Conservation (phyloP, 2,113 vertebrate species). For the Felis catus region F.catus_Fca126_mat1.0 CM031417.1:76374001-76374500, state of each 20-base stretch:
- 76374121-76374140: background rate
- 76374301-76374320: background rate
- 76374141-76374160: background rate
- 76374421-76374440: background rate
- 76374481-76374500: background rate
- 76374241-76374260: background rate
- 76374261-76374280: background rate
- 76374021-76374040: background rate
- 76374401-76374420: background rate
- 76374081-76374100: background rate
- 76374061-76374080: background rate
- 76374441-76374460: background rate
- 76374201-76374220: background rate
- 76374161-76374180: background rate
- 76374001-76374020: background rate
- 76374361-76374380: background rate
- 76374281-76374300: background rate
- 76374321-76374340: background rate
- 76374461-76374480: background rate
- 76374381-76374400: background rate
- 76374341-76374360: background rate
- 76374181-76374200: background rate
- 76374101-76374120: background rate
- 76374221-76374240: background rate
- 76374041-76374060: background rate